Evolutionary conservation across 2,113 vertebrate species (phyloP).

Genomic region (Phalacrocorax pelagicus): DNA sequence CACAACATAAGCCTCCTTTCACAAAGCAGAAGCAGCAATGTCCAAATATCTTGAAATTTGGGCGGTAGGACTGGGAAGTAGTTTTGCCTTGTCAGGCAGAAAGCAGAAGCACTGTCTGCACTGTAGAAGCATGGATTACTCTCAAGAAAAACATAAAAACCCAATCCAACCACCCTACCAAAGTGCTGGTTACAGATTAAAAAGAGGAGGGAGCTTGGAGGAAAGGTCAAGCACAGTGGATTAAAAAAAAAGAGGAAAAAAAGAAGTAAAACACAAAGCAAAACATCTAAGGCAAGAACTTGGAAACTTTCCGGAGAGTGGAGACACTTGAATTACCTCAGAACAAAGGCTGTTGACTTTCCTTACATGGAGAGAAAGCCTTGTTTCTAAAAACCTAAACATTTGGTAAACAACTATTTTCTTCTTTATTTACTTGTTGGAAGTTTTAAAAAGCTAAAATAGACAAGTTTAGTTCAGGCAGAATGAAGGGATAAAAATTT

Average conservation of each 20-base stretch:
- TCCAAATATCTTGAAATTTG: background rate
- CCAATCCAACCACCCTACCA: background rate
- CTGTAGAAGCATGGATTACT: background rate
- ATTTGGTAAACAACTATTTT: background rate
- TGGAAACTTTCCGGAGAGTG: constrained; percentile 47
- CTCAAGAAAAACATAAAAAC: background rate
- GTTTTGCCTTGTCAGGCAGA: background rate
- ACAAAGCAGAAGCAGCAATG: rapidly evolving
- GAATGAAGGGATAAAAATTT: background rate
- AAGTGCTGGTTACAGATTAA: constrained; percentile 52
- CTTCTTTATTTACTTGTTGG: background rate
- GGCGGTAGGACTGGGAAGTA: background rate
- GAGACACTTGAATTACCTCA: constrained; percentile 17
- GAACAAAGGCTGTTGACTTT: constrained; percentile 28
- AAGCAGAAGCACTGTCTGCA: background rate
- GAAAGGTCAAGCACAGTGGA: constrained; percentile 9
- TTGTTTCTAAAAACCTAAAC: background rate
- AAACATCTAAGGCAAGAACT: background rate
- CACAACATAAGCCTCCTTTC: background rate
- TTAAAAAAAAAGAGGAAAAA: background rate
- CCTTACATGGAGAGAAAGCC: background rate
- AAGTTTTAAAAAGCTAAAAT: background rate
- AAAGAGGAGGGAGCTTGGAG: background rate
- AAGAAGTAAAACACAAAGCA: background rate
- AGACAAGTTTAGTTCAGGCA: background rate